Percentiles rank a stretch among this genome's conserved stretches.
These are phyloP conservation scores for Petrocephalus sullivani DNA, from an alignment of 2,797 vertebrate genomes.

Conservation along the genomic window DNA sequence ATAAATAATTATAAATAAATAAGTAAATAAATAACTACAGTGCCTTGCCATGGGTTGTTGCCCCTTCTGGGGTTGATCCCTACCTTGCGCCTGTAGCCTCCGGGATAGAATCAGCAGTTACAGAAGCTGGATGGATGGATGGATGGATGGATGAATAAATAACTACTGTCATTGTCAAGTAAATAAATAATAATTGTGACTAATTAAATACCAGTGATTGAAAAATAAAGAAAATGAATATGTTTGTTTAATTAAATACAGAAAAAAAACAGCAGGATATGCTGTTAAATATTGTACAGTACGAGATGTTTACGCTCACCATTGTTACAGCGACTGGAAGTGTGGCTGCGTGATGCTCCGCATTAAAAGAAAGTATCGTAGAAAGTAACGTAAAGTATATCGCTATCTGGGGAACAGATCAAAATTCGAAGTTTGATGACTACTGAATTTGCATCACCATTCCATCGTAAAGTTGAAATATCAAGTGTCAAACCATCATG, in stretches of 20 bases:
- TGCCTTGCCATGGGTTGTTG: too few species aligned
- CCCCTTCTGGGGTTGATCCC: too few species aligned
- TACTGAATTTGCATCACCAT: background rate
- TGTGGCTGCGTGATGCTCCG: background rate
- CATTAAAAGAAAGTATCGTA: too few species aligned
- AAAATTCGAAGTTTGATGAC: background rate
- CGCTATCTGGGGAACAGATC: background rate
- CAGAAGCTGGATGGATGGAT: too few species aligned
- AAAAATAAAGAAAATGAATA: background rate
- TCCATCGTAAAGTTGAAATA: background rate
- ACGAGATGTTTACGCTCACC: background rate
- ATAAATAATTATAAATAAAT: too few species aligned
- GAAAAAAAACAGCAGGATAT: background rate
- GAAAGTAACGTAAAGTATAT: too few species aligned
- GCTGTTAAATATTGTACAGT: background rate
- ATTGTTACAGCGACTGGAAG: background rate
- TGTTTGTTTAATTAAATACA: background rate
- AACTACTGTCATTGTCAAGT: background rate
- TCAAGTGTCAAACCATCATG: background rate
- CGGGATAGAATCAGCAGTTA: too few species aligned
- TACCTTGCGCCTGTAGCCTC: too few species aligned
- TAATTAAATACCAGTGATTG: background rate
- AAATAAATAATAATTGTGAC: background rate
- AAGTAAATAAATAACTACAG: too few species aligned
- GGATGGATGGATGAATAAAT: background rate